Conservation (phyloP, 2,113 vertebrate genomes). For the Leptosomus discolor region DNA sequence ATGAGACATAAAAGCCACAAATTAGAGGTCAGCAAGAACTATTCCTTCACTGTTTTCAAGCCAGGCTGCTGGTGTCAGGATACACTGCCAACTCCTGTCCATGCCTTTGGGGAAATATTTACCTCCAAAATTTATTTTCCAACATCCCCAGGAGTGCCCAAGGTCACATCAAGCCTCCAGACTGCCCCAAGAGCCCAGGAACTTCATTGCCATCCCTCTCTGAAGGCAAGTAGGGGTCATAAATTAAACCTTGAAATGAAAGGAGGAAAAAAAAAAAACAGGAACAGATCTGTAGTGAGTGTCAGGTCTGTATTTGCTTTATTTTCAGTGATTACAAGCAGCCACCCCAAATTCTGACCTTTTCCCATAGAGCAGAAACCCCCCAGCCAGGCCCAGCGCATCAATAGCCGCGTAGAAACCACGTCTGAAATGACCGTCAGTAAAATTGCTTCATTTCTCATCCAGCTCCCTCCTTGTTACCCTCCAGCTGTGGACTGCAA, state of each 20-base stretch:
- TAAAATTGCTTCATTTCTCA: not conserved
- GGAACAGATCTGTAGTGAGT: too few relatives aligned
- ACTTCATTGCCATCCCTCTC: not conserved
- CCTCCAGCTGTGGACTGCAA: not conserved
- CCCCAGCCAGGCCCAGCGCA: not conserved
- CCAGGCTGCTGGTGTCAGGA: not conserved
- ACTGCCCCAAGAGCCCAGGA: not conserved
- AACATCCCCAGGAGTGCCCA: not conserved
- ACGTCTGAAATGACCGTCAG: not conserved
- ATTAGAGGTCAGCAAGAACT: not conserved
- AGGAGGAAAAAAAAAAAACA: not conserved
- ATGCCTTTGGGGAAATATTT: not conserved
- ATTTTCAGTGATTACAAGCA: not conserved
- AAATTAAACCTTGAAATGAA: not conserved
- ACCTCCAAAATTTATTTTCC: not conserved
- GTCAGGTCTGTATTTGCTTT: not conserved
- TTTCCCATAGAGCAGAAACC: not conserved
- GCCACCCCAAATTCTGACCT: not conserved
- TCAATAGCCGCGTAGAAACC: not conserved
- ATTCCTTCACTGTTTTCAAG: not conserved
- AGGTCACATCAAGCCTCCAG: not conserved
- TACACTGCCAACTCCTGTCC: not conserved
- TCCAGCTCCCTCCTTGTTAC: fast-evolving
- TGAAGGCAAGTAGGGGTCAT: not conserved
- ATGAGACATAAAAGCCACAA: not conserved